Percentiles rank a stretch among this genome's conserved stretches.
Evolutionary conservation across 1,140 invertebrate species (phyloP).

Genomic region (Trachelipus rathkii): DNA sequence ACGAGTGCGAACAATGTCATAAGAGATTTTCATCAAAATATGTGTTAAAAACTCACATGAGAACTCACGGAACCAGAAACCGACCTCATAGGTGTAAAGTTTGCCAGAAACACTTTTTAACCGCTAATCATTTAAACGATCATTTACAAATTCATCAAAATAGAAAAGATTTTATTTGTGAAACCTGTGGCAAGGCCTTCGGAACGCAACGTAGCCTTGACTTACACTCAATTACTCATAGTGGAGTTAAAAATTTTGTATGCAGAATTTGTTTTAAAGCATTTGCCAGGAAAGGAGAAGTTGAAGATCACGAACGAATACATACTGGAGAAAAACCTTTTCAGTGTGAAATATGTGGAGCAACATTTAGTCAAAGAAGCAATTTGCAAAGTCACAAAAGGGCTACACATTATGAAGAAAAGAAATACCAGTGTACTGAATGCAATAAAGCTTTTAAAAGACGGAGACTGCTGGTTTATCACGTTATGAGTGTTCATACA

Average conservation of each 20-base stretch:
- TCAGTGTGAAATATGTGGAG: slow-evolving; percentile 51
- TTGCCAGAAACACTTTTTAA: slow-evolving; percentile 70
- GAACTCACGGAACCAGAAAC: slow-evolving; percentile 65
- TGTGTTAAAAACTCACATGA: slow-evolving; percentile 67
- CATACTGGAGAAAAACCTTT: slow-evolving; percentile 63
- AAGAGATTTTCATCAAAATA: slow-evolving; percentile 75
- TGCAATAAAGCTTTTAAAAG: slow-evolving; percentile 72
- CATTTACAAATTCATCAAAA: slow-evolving; percentile 45
- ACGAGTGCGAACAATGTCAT: slow-evolving; percentile 61
- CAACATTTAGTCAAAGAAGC: slow-evolving; percentile 48
- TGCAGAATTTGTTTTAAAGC: slow-evolving; percentile 59
- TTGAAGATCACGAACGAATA: slow-evolving; percentile 70
- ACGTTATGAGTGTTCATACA: slow-evolving; percentile 73
- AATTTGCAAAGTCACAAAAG: slow-evolving; percentile 59
- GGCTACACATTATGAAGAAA: slow-evolving; percentile 72
- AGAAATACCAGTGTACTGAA: slow-evolving; percentile 53
- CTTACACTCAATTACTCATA: slow-evolving; percentile 42
- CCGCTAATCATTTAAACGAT: slow-evolving; percentile 60
- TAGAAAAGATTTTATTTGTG: slow-evolving; percentile 50
- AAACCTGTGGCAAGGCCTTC: slow-evolving; percentile 43
- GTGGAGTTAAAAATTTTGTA: slow-evolving; percentile 65
- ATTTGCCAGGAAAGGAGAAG: slow-evolving; percentile 65
- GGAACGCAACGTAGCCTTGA: slow-evolving; percentile 41
- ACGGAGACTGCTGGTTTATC: slow-evolving; percentile 68
- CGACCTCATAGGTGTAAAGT: slow-evolving; percentile 63